A percentile compares a stretch with the other conserved stretches of the same genome.
phyloP scores from a whole-genome alignment of 1,140 invertebrate species.

The Protaetia brevitarsis region DNA sequence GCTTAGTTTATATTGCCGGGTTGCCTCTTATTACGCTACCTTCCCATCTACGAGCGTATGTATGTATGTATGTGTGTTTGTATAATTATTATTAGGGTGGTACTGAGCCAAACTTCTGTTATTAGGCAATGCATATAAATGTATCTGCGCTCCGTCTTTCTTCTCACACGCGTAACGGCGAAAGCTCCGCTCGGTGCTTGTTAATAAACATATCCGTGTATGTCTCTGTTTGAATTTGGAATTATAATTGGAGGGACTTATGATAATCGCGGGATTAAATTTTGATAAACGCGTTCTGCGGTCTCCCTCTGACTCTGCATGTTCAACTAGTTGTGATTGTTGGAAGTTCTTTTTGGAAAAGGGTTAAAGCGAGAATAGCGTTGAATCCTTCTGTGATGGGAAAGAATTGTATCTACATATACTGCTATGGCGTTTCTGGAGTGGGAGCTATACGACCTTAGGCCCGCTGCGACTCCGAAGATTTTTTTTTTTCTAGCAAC shows the following conservation, averaged over 20 bases:
- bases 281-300: neutral
- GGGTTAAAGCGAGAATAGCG: too few relatives aligned
- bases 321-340: too few relatives aligned
- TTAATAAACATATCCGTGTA: conserved; percentile 7
- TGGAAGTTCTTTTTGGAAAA: too few relatives aligned
- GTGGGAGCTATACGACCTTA: too few relatives aligned
- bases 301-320: neutral
- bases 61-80: conserved; percentile 12
- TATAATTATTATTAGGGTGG: too few relatives aligned
- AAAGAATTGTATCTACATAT: too few relatives aligned
- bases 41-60: neutral
- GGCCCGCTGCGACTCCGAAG: too few relatives aligned
- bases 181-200: neutral
- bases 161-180: neutral
- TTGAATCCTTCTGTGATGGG: too few relatives aligned
- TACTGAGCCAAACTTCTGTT: neutral
- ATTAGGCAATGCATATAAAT: conserved; percentile 13
- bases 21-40: conserved; percentile 10
- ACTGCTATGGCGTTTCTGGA: too few relatives aligned
- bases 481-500: too few relatives aligned
- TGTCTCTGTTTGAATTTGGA: conserved; percentile 6
- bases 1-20: conserved; percentile 15
- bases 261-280: conserved; percentile 12
- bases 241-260: conserved; percentile 3
- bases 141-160: neutral